These are phyloP conservation scores for Microtus ochrogaster DNA, from an alignment of 2,113 vertebrate genomes.

Conservation along the genomic window DNA sequence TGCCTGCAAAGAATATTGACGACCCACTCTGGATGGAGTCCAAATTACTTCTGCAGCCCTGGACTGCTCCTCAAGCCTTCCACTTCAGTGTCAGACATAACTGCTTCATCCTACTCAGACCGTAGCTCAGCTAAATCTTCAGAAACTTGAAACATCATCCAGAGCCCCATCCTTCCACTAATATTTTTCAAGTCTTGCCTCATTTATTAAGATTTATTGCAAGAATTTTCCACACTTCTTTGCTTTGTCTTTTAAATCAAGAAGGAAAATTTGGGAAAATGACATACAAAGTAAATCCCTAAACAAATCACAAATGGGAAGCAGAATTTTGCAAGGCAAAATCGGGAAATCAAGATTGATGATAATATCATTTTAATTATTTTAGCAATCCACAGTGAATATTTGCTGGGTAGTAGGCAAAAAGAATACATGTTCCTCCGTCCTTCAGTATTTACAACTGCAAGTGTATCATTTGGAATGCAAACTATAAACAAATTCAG, in stretches of 20 bases:
- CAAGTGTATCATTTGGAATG: neutral
- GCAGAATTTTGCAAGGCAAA: neutral
- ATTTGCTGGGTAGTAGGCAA: neutral
- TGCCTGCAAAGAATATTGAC: slow-evolving; percentile 56
- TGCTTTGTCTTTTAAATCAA: neutral
- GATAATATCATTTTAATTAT: neutral
- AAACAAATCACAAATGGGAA: neutral
- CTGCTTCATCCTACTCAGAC: too few relatives aligned
- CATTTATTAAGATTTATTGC: neutral
- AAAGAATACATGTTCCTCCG: neutral
- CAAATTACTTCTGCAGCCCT: slow-evolving; percentile 19
- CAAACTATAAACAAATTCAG: neutral
- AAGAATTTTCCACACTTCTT: neutral
- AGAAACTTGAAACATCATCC: neutral
- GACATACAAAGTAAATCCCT: neutral
- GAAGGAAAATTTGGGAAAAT: slow-evolving; percentile 18
- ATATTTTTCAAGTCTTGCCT: neutral
- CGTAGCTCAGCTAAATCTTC: neutral
- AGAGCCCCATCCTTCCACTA: neutral
- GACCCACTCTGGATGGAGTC: neutral
- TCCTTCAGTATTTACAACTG: neutral
- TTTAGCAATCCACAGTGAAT: neutral
- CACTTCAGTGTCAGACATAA: neutral
- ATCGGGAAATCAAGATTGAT: neutral
- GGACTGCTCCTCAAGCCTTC: neutral